phyloP scores from a whole-genome alignment of 2,113 vertebrate genomes.

The Pavo muticus region DNA sequence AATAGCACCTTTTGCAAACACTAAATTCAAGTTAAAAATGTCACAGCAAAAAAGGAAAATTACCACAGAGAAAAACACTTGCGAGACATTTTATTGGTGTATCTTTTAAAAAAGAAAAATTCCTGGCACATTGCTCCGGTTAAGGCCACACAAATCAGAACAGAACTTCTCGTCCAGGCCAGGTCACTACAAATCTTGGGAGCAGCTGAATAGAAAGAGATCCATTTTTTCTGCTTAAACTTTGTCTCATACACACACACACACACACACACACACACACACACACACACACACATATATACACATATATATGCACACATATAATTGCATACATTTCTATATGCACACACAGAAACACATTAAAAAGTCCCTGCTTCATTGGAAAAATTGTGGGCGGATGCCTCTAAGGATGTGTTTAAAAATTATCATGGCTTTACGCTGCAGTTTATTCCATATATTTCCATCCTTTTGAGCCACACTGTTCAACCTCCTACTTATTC shows the following conservation, averaged over 20 bases:
- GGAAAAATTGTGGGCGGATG: not conserved
- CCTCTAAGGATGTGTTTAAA: not conserved
- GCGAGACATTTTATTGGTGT: not conserved
- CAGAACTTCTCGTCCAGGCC: not conserved
- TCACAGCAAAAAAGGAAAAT: slow-evolving; percentile 40
- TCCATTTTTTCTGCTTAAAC: not conserved
- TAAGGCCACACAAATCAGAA: not conserved
- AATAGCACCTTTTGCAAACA: slow-evolving; percentile 32
- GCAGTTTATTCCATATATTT: slow-evolving; percentile 42
- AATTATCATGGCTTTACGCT: not conserved
- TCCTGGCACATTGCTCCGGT: not conserved
- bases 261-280: not conserved
- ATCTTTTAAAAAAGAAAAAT: not conserved
- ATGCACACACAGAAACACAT: not conserved
- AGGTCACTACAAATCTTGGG: not conserved
- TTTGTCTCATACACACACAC: not conserved
- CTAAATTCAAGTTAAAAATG: slow-evolving; percentile 48
- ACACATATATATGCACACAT: too few relatives aligned
- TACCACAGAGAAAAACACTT: slow-evolving; percentile 11
- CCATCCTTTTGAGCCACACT: slow-evolving; percentile 17
- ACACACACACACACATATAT: not conserved
- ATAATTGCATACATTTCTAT: not conserved
- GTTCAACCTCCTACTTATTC: slow-evolving; percentile 39
- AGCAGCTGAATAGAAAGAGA: not conserved
- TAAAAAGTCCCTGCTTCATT: not conserved